Evolutionary conservation across 2,797 vertebrate genomes (phyloP).

Genomic region (Oreochromis grahami): DNA sequence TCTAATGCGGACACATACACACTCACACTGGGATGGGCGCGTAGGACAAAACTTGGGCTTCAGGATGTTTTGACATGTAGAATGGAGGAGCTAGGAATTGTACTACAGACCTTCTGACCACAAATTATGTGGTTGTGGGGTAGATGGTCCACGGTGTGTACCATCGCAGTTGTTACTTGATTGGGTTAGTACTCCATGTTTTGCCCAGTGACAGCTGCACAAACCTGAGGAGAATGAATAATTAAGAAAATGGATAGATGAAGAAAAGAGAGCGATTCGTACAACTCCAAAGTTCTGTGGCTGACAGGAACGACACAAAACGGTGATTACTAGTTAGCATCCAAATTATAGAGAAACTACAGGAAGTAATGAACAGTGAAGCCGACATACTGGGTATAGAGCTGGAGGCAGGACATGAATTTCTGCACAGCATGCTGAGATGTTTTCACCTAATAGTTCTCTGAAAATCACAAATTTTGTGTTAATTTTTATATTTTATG

Average conservation of each 20-base stretch:
- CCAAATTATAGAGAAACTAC: background rate
- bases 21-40: background rate
- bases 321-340: background rate
- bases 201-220: background rate
- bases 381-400: background rate
- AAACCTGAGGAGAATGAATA: background rate
- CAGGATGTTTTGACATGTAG: background rate
- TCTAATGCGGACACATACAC: background rate
- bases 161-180: background rate
- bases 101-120: background rate
- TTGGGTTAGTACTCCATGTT: background rate
- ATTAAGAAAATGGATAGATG: background rate
- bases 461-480: background rate
- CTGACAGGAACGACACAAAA: fast-evolving
- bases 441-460: background rate
- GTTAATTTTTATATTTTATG: background rate
- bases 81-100: background rate
- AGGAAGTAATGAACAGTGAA: background rate
- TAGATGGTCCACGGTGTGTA: background rate
- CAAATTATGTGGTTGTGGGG: background rate
- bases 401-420: background rate
- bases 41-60: background rate
- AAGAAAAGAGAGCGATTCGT: background rate
- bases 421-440: background rate
- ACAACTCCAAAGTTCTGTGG: background rate